These are phyloP conservation scores for Poeciliopsis retropinna DNA, from an alignment of 2,113 vertebrate genomes.

Conservation along the genomic window DNA sequence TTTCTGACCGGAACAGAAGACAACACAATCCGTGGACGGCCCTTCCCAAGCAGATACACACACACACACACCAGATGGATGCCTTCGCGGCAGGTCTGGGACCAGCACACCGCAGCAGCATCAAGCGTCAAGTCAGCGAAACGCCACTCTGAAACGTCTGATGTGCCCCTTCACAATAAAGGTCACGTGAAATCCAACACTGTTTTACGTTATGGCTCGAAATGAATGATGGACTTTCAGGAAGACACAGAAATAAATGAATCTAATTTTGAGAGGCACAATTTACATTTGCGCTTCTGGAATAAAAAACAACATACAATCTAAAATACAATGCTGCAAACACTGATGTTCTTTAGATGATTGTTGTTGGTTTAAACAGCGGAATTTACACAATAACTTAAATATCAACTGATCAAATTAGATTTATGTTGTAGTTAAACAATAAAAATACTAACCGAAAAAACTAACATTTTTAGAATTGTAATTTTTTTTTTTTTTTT, in stretches of 20 bases:
- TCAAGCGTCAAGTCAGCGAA: conserved; percentile 24
- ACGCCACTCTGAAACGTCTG: conserved; percentile 11
- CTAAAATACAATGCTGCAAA: not conserved
- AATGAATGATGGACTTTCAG: not conserved
- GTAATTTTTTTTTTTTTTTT: not conserved
- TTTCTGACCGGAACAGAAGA: conserved; percentile 49
- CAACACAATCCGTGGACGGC: conserved; percentile 60
- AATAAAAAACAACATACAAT: not conserved
- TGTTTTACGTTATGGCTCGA: too few relatives aligned
- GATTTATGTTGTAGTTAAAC: too few relatives aligned
- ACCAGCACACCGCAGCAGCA: conserved; percentile 72
- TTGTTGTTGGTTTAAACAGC: too few relatives aligned
- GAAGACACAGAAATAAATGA: too few relatives aligned
- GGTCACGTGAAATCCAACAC: not conserved
- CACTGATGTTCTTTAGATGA: too few relatives aligned
- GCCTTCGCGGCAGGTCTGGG: conserved; percentile 69
- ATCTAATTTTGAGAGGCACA: not conserved
- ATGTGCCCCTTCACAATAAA: conserved; percentile 39
- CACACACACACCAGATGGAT: conserved; percentile 66
- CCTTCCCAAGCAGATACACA: conserved; percentile 56
- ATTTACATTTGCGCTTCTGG: not conserved
- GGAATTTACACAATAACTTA: too few relatives aligned
- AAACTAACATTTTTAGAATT: not conserved
- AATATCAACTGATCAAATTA: too few relatives aligned
- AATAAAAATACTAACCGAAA: too few relatives aligned